Base-by-base conservation (phyloP, 2,888 invertebrate species). In the Amiota mariae region DNA sequence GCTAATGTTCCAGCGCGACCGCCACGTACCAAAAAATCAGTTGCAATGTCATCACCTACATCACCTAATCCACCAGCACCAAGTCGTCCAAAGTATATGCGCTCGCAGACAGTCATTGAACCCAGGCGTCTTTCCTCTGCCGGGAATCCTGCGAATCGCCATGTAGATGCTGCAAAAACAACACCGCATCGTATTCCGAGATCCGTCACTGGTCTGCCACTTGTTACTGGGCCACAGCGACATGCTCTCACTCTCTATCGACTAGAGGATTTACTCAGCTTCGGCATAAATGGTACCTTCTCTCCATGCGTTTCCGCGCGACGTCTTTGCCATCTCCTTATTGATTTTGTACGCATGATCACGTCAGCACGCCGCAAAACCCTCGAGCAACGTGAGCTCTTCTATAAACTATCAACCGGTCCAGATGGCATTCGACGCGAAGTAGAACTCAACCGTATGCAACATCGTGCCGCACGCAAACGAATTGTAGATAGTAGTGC, bases 361-460 rank as follows among this genome's bases (percentile, higher is more conserved):
- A 96, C 96, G 54, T 94, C 95, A 36, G 95, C 95, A 0, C 96
- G 96, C 87, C 91, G 97, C 77, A 93, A 94, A 81, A 94, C 95
- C 2, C 90, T 97, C 36, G 97, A 97, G 89, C 96, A 97, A 87
- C 92, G 92, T 8, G 95, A 95, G 82, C 91, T 95, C 54, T 96
- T 95, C 88, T 93, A 92, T 77, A 92, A 92, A 79, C 90, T 92
- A 74, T 88, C 91, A 47, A 91, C 92, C 75, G 91, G 91, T 0
- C 89, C 91, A 4, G 90, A 91, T 81, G 92, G 92, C 18, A 90
- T 90, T 54, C 88, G 87, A 72, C 87, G 88, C 2, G 90, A 92
- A 81, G 91, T 92, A 13, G 93, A 93, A 80, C 88, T 93, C 66
- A 92, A 92, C 71, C 90, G 91, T 61, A 91, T 92, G 79, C 94